Percentiles rank a stretch among this genome's conserved stretches.
phyloP scores from a whole-genome alignment of 37 sponge, comb jelly and placozoan species.

The Aphrocallistes beatrix region DNA sequence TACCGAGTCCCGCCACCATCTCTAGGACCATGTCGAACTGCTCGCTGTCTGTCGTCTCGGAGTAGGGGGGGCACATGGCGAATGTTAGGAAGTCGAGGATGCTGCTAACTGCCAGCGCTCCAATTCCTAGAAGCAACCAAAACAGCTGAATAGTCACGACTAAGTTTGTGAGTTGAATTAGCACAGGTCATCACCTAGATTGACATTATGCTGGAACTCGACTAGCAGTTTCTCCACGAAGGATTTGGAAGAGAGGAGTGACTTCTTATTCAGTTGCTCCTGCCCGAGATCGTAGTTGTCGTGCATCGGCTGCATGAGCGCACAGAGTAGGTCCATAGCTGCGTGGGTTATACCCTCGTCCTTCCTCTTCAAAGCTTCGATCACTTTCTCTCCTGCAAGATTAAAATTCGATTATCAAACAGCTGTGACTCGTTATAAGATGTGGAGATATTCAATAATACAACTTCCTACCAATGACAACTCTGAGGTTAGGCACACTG shows the following conservation, averaged over 20 bases:
- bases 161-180: background rate
- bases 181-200: background rate
- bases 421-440: background rate
- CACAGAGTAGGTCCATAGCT: slow-evolving; percentile 82
- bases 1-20: slow-evolving; percentile 72
- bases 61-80: slow-evolving; percentile 95
- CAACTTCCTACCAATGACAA: background rate
- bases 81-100: slow-evolving; percentile 96
- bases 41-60: slow-evolving; percentile 82
- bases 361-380: slow-evolving; percentile 74
- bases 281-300: slow-evolving; percentile 84
- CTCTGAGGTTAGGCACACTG: slow-evolving; percentile 54
- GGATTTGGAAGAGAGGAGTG: slow-evolving; percentile 76
- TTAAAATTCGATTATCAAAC: background rate
- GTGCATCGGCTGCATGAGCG: slow-evolving; percentile 99
- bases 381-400: slow-evolving; percentile 58
- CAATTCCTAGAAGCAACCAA: slow-evolving; percentile 44
- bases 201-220: slow-evolving; percentile 53
- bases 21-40: slow-evolving; percentile 87
- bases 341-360: slow-evolving; percentile 85
- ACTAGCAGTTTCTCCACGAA: slow-evolving; percentile 72
- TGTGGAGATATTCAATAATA: background rate
- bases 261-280: slow-evolving; percentile 94
- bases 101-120: slow-evolving; percentile 89
- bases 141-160: background rate